Evolutionary conservation across 2,113 vertebrate species (phyloP), one percentile per base, ranked within the genome.

Genomic region (Aldabrachelys gigantea): DNA sequence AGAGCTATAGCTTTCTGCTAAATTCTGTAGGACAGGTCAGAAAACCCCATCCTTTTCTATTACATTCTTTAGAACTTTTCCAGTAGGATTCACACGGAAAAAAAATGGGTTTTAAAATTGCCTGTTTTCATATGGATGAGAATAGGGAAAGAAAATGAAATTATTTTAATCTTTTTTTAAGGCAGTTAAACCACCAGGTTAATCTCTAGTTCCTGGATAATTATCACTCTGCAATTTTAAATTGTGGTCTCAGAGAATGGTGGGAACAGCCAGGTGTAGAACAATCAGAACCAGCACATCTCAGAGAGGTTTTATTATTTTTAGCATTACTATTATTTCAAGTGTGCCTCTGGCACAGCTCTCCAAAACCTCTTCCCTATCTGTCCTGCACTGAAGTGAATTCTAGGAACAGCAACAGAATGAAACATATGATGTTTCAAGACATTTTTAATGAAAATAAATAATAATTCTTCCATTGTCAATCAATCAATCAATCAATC

Each of bases 161-260:
- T 95, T 96, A 52, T 85, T 80, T 89, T 76, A 80, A 89, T 89
- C 82, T 10, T 49, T 49, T 80, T 93, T 91, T 86, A 92, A 97
- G 92, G 80, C 75, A 88, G 31, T 79, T 57, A 87, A 90, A 87
- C 59, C 62, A 41, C 89, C 62, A 13, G 2, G 5, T 44, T 91
- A 91, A 94, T 97, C 94, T 91, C 41, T 94, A 93, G 94, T 94
- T 92, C 92, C 80, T 41, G 62, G 25, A 25, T 84, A 94, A 91
- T 90, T 72, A 19, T 83, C 80, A 38, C 80, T 27, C 76, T 41
- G 27, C 56, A 83, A 85, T 65, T 88, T 85, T 49, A 57, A 86
- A 89, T 38, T 35, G 14, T 65, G 76, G 65, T 84, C 86, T 50
- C 16, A 14, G 54, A 35, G 91, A 94, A 75, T 81, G 92, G 44